Base-by-base conservation (phyloP, 2,797 vertebrate genomes). In the Dendrocincla fuliginosa region DNA sequence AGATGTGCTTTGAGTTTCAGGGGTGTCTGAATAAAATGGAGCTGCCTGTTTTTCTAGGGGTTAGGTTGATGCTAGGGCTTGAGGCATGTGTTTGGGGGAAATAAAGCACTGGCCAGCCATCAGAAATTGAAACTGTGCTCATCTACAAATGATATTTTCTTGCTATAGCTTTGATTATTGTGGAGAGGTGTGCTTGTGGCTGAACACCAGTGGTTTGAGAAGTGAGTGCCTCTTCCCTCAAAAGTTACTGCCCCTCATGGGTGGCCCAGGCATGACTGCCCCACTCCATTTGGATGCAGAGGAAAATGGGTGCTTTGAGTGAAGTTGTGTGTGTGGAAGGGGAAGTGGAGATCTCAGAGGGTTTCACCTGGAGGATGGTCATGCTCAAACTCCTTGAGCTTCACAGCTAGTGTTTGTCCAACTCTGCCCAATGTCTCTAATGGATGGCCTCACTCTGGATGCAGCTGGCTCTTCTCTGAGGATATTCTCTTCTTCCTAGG, bases 171-270 rank as follows among this genome's bases (percentile, higher is more conserved):
- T 77, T 74, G 46, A 25, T 23, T 50, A 1, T 52, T 12, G 19
- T 5, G 18, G 11, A 10, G 32, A 49, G 8, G 6, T 3, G 24
- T 22, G 18, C 20, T 69, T 35, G 18, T 25, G 52, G 32, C 60
- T 8, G 19, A 76, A 8, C 3, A 13, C 0, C 1, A n/a, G 30
- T 0, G 0, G 24, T 30, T 37, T n/a, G 57, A 55, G 30, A 61
- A 35, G 50, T 49, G 55, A 7, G 1, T 64, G 22, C 6, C n/a
- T 20, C 9, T 85, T 77, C 6, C 47, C 35, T 81, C 22, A 10
- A 5, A 44, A 82, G 39, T 56, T 28, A 11, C 28, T 25, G 22
- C 10, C n/a, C 24, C 42, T 73, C 4, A 0, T 11, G 59, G 32
- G 42, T 41, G 30, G 17, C 30, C 1, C 8, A 0, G 42, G 46